Percentiles rank a stretch among this genome's conserved stretches.
phyloP scores from a whole-genome alignment of 2,888 invertebrate species.

The Campaea margaritaria region DNA sequence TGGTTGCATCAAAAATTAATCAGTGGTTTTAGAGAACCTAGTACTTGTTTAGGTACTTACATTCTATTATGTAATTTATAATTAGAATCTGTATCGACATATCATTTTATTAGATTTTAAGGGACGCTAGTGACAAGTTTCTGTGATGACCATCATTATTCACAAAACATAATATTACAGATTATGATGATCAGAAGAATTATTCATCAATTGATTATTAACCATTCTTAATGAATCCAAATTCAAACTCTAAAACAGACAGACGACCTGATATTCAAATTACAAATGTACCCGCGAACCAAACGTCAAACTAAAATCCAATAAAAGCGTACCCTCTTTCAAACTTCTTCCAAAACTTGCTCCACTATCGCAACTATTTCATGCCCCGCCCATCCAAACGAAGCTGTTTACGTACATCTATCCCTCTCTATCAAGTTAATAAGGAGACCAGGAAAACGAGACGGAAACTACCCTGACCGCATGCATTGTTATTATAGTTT shows the following conservation, averaged over 20 bases:
- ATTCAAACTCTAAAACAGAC: background rate
- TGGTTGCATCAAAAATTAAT: too few species aligned
- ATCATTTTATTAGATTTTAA: too few species aligned
- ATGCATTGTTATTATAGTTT: constrained; percentile 82
- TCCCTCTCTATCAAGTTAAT: constrained; percentile 57
- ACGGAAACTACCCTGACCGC: constrained; percentile 62
- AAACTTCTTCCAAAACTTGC: constrained; percentile 81
- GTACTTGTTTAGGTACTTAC: too few species aligned
- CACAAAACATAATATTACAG: too few species aligned
- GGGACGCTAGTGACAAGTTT: too few species aligned
- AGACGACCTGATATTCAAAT: constrained; percentile 58
- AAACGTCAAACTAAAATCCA: constrained; percentile 73
- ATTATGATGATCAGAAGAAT: too few species aligned
- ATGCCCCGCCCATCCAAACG: constrained; percentile 63
- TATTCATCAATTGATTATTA: background rate
- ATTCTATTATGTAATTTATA: too few species aligned
- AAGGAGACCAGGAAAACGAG: constrained; percentile 57
- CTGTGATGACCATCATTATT: too few species aligned
- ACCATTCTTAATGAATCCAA: background rate
- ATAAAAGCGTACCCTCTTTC: constrained; percentile 79
- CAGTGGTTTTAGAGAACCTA: too few species aligned
- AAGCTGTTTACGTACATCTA: constrained; percentile 47
- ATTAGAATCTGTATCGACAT: too few species aligned
- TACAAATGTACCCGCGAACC: constrained; percentile 57
- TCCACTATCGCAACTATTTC: constrained; percentile 77